phyloP scores from a whole-genome alignment of 2,888 invertebrate species.

The Fissipunctia ypsillon region DNA sequence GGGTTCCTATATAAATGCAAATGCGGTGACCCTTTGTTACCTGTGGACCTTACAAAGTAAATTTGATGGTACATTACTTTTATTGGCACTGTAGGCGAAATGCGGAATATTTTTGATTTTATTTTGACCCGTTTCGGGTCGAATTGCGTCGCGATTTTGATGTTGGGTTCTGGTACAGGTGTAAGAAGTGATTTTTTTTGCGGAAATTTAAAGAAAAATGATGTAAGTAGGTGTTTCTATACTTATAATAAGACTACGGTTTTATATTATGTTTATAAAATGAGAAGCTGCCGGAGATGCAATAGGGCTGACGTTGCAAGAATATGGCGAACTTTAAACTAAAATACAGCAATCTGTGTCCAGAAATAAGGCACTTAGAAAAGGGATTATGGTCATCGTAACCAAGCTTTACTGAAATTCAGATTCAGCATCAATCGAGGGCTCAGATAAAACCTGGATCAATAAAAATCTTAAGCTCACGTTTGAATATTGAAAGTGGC shows the following conservation, averaged over 20 bases:
- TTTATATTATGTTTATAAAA: neutral
- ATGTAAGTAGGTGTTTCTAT: too few relatives aligned
- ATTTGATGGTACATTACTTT: conserved; percentile 67
- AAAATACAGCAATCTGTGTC: neutral
- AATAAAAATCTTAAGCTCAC: too few relatives aligned
- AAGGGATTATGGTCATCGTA: neutral
- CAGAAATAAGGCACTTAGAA: neutral
- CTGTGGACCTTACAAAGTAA: conserved; percentile 59
- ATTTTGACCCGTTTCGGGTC: conserved; percentile 41
- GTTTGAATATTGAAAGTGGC: too few relatives aligned
- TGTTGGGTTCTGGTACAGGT: conserved; percentile 1
- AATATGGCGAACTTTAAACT: neutral
- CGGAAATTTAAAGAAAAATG: neutral
- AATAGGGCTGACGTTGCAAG: neutral
- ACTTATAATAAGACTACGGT: neutral
- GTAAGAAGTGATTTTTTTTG: neutral
- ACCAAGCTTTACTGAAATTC: too few relatives aligned
- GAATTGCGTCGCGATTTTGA: conserved; percentile 24
- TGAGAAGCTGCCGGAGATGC: neutral
- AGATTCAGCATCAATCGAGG: too few relatives aligned
- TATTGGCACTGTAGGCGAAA: conserved; percentile 53
- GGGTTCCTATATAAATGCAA: conserved; percentile 78
- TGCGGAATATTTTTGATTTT: conserved; percentile 54
- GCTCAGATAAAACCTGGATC: too few relatives aligned
- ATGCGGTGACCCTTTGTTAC: conserved; percentile 73